These are phyloP conservation scores for Apteryx mantelli DNA, from an alignment of 2,113 vertebrate species.

Conservation along the genomic window DNA sequence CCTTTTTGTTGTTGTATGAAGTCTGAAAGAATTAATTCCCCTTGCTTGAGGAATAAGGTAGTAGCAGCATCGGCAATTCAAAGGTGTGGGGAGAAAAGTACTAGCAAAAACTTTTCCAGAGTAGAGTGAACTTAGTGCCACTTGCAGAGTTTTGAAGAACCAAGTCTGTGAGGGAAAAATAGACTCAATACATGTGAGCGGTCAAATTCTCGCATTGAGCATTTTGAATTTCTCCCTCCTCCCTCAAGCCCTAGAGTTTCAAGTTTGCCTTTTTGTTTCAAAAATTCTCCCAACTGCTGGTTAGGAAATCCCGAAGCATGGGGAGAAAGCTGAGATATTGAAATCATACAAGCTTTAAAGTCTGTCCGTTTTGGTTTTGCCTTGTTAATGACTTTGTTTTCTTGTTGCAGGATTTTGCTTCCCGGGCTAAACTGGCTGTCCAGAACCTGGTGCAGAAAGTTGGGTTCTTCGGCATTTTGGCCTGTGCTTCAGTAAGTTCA, in stretches of 20 bases:
- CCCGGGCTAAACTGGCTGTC: slow-evolving; percentile 92
- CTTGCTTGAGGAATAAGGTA: not conserved
- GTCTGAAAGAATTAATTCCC: not conserved
- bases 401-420: slow-evolving; percentile 87
- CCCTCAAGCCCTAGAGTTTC: not conserved
- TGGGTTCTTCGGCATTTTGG: slow-evolving; percentile 94
- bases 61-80: not conserved
- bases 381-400: not conserved
- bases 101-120: not conserved
- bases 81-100: not conserved
- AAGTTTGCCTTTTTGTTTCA: not conserved
- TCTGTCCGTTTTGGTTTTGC: rapidly evolving
- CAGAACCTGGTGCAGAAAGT: slow-evolving; percentile 98
- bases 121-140: not conserved
- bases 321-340: not conserved
- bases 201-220: not conserved
- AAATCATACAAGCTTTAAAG: rapidly evolving
- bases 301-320: not conserved
- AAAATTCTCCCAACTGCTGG: not conserved
- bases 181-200: not conserved
- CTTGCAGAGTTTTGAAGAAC: not conserved
- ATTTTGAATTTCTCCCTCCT: not conserved
- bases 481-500: slow-evolving; percentile 92
- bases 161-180: not conserved
- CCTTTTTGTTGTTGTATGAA: not conserved